Evolutionary conservation across 2,888 invertebrate genomes (phyloP).

Genomic region (Phengaris alcon): DNA sequence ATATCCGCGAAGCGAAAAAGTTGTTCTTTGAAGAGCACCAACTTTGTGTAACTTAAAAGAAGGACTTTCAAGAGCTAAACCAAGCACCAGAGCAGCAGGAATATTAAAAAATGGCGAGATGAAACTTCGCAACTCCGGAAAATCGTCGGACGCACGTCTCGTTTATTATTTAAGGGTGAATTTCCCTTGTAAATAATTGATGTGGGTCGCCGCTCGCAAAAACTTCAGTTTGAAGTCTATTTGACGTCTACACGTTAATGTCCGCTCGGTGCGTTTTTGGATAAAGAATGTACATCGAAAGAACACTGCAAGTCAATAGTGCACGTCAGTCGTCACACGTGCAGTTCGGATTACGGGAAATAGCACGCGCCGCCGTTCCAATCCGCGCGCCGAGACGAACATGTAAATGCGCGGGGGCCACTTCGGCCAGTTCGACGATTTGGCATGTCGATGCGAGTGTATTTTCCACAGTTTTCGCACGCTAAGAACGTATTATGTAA

Average conservation of each 20-base stretch:
- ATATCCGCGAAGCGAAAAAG: slow-evolving; percentile 26
- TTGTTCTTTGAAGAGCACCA: slow-evolving; percentile 12
- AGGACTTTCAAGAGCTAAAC: slow-evolving; percentile 37
- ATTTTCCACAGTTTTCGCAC: too few species aligned
- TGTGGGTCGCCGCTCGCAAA: slow-evolving; percentile 61
- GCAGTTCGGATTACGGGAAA: too few species aligned
- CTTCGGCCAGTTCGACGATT: too few species aligned
- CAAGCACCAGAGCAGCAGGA: slow-evolving; percentile 50
- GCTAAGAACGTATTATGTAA: too few species aligned
- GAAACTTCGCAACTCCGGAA: slow-evolving; percentile 50
- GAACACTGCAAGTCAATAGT: too few species aligned
- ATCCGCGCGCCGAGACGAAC: too few species aligned
- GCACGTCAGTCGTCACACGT: too few species aligned
- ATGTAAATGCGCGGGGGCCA: too few species aligned
- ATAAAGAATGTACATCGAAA: too few species aligned
- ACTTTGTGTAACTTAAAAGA: slow-evolving; percentile 38
- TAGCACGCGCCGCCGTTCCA: too few species aligned
- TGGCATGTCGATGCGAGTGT: too few species aligned
- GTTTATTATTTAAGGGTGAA: slow-evolving; percentile 69
- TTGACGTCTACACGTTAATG: slow-evolving; percentile 50
- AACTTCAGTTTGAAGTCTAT: slow-evolving; percentile 64
- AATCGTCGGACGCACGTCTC: slow-evolving; percentile 56
- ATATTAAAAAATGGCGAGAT: slow-evolving; percentile 57
- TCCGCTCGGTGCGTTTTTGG: slow-evolving; percentile 45
- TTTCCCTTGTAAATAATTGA: slow-evolving; percentile 65